Evolutionary conservation across 2,888 invertebrate genomes (phyloP).

Genomic region (Cetonia aurata): DNA sequence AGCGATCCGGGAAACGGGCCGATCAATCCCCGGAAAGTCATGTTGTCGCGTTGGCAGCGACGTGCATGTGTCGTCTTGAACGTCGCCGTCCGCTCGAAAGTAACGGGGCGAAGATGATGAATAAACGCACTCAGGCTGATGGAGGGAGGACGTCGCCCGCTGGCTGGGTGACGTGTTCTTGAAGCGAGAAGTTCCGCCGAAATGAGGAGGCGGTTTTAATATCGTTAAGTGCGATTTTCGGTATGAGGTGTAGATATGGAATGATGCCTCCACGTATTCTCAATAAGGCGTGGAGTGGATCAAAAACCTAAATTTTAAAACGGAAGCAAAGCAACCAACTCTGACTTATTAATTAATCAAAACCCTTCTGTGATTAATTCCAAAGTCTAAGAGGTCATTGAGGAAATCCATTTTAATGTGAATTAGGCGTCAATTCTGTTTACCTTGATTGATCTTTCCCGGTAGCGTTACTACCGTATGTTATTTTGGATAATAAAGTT

Average conservation of each 20-base stretch:
- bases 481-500: too few species aligned
- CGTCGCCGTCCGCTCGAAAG: not conserved
- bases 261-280: too few species aligned
- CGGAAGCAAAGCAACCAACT: too few species aligned
- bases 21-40: constrained; percentile 52
- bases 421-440: too few species aligned
- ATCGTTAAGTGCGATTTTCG: constrained; percentile 25
- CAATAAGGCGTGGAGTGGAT: too few species aligned
- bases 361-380: too few species aligned
- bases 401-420: too few species aligned
- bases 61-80: constrained; percentile 31
- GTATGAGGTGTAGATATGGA: not conserved
- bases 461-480: too few species aligned
- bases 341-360: too few species aligned
- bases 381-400: too few species aligned
- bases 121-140: constrained; percentile 36
- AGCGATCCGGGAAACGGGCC: constrained; percentile 51
- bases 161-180: not conserved
- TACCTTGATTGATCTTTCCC: too few species aligned
- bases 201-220: constrained; percentile 7
- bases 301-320: too few species aligned
- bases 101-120: constrained; percentile 18
- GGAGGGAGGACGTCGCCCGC: constrained; percentile 2
- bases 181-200: not conserved
- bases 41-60: constrained; percentile 46